Percentiles rank a stretch among this genome's conserved stretches.
Evolutionary conservation across 1,140 invertebrate genomes (phyloP).

Genomic region (Anastrepha ludens): DNA sequence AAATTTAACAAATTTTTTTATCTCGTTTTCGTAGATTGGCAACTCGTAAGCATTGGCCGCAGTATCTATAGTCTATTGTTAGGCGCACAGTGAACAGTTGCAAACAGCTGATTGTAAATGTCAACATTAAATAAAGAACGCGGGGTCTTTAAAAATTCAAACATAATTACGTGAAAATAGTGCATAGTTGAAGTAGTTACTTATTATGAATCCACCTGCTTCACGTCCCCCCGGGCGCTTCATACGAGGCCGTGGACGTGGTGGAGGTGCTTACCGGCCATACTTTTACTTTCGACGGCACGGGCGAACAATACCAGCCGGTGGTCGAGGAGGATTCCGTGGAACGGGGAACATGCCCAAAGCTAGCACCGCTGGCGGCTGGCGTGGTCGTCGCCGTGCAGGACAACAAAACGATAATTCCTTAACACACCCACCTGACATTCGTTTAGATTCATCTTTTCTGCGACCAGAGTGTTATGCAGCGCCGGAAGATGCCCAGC

Average conservation of each 20-base stretch:
- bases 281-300: constrained; percentile 70
- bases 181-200: background rate
- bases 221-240: background rate
- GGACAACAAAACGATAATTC: background rate
- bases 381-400: constrained; percentile 15
- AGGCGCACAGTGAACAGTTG: background rate
- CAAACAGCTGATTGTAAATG: background rate
- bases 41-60: background rate
- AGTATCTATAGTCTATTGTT: background rate
- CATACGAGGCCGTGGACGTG: constrained; percentile 62
- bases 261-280: constrained; percentile 64
- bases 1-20: too few species aligned
- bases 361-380: background rate
- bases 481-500: constrained; percentile 64
- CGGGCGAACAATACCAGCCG: constrained; percentile 67
- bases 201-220: constrained; percentile 24
- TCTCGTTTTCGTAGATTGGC: background rate
- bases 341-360: background rate
- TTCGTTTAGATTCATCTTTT: constrained; percentile 57
- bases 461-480: constrained; percentile 66
- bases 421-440: constrained; percentile 55
- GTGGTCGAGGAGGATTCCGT: constrained; percentile 16
- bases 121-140: background rate
- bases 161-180: too few species aligned
- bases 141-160: background rate